Percentiles rank a stretch among this genome's conserved stretches.
phyloP scores from a whole-genome alignment of 2,888 invertebrate genomes.

The Coronaproctus castanopsis region DNA sequence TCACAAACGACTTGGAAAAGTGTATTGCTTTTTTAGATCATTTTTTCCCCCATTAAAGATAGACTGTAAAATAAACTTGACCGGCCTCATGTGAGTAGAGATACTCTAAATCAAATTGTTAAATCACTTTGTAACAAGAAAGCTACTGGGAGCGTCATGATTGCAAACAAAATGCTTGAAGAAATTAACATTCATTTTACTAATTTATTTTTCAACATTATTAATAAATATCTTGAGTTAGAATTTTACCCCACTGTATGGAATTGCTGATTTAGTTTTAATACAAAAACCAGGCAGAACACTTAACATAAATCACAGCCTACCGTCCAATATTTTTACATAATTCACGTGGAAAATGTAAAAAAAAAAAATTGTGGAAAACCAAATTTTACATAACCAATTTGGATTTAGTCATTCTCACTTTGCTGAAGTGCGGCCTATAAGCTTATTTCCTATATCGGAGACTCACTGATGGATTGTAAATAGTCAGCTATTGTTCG shows the following conservation, averaged over 20 bases:
- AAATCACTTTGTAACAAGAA: too few species aligned
- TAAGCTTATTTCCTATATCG: background rate
- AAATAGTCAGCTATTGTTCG: background rate
- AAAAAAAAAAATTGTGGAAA: background rate
- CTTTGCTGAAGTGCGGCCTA: background rate
- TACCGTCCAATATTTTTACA: background rate
- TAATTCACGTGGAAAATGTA: background rate
- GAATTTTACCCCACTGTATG: background rate
- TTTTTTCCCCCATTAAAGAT: too few species aligned
- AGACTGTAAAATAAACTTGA: too few species aligned
- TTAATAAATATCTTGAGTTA: background rate
- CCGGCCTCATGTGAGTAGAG: too few species aligned
- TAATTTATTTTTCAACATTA: background rate
- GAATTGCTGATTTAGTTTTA: background rate
- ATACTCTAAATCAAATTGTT: too few species aligned
- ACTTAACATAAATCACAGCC: background rate
- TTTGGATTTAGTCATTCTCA: background rate
- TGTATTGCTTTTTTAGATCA: too few species aligned
- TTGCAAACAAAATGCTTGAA: background rate
- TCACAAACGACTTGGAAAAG: too few species aligned
- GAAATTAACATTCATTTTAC: background rate
- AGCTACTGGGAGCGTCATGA: background rate
- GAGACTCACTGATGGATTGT: background rate
- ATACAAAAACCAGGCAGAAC: background rate
- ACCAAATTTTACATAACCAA: background rate